These are phyloP conservation scores for Leptonema lineaticorne DNA, from an alignment of 1,140 invertebrate genomes.

Conservation along the genomic window DNA sequence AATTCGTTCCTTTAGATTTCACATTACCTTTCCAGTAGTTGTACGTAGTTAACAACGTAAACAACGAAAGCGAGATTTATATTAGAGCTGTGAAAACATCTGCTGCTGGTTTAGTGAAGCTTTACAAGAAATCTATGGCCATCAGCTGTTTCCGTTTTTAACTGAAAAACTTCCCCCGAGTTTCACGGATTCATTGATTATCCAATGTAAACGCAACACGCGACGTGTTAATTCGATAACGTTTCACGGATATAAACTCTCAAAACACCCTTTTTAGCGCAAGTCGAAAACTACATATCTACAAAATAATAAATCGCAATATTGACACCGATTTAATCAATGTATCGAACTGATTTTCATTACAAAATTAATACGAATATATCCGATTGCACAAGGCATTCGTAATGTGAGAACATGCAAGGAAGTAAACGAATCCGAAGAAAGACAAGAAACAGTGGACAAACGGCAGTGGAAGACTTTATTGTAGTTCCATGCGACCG, in stretches of 20 bases:
- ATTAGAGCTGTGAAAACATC: constrained; percentile 28
- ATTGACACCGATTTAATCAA: too few relatives aligned
- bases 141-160: constrained; percentile 1
- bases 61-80: constrained; percentile 31
- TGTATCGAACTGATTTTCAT: too few relatives aligned
- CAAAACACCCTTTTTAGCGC: not conserved
- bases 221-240: too few relatives aligned
- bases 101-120: constrained; percentile 25
- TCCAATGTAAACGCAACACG: too few relatives aligned
- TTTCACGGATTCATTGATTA: constrained; percentile 17
- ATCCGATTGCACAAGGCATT: not conserved
- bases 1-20: not conserved
- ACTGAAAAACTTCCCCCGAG: not conserved
- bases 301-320: too few relatives aligned
- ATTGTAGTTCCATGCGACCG: too few relatives aligned
- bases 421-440: too few relatives aligned
- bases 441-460: too few relatives aligned
- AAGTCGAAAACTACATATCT: not conserved
- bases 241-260: too few relatives aligned
- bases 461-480: too few relatives aligned
- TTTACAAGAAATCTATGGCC: constrained; percentile 22
- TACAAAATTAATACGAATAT: not conserved
- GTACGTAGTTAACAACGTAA: constrained; percentile 16
- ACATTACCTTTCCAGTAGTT: not conserved
- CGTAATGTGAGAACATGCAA: too few relatives aligned